A percentile compares a stretch with the other conserved stretches of the same genome.
These are phyloP conservation scores for Escarpia spicata DNA, from an alignment of 2,888 invertebrate species.

Conservation along the genomic window DNA sequence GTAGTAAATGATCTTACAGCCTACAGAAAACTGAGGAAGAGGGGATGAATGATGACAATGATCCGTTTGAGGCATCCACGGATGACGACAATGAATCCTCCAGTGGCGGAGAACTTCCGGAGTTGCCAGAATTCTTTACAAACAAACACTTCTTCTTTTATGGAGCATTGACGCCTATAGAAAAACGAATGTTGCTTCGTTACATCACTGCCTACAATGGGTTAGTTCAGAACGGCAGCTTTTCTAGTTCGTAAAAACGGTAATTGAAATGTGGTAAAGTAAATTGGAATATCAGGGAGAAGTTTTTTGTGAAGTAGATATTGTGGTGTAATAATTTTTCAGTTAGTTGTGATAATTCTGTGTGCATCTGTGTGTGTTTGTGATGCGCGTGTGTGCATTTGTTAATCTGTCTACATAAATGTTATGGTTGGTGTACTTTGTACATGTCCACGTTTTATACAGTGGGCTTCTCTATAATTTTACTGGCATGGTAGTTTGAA, in stretches of 20 bases:
- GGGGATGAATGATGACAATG: slow-evolving; percentile 37
- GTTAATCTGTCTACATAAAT: no score
- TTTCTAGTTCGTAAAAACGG: background rate
- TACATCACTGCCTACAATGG: slow-evolving; percentile 74
- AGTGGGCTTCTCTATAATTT: background rate
- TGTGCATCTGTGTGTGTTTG: no score
- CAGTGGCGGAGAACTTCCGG: slow-evolving; percentile 30
- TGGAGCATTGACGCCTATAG: slow-evolving; percentile 52
- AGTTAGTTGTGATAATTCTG: no score
- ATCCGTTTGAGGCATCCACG: slow-evolving; percentile 53
- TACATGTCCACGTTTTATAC: background rate
- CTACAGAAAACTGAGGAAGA: background rate
- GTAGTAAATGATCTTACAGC: background rate
- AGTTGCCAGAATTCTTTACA: slow-evolving; percentile 52
- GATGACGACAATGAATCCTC: slow-evolving; percentile 44
- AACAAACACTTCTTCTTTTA: slow-evolving; percentile 61
- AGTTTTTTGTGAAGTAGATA: slow-evolving; percentile 1
- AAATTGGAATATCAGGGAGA: background rate
- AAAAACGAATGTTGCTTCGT: slow-evolving; percentile 51
- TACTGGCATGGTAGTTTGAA: no score
- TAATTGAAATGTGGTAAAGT: background rate
- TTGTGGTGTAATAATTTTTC: background rate
- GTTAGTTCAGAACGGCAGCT: slow-evolving; percentile 55
- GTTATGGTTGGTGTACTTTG: background rate
- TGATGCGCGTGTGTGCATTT: no score